phyloP scores from a whole-genome alignment of 2,888 invertebrate species.

The Dromius quadrimaculatus region DNA sequence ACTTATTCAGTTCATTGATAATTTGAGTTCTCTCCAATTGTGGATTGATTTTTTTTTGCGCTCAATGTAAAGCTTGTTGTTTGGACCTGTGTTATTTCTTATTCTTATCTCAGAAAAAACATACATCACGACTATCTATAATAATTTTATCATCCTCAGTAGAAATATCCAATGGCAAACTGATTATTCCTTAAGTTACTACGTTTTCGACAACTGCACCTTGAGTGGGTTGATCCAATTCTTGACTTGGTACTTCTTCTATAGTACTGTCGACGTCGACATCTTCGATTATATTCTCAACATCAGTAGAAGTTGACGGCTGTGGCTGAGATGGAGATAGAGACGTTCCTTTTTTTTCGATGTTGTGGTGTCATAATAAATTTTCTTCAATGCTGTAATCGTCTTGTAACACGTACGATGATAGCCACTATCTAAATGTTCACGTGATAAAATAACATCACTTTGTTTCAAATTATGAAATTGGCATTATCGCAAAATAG shows the following conservation, averaged over 20 bases:
- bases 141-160: not conserved
- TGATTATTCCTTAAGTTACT: not conserved
- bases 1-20: not conserved
- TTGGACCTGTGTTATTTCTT: not conserved
- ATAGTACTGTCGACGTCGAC: not conserved
- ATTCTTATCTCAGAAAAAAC: not conserved
- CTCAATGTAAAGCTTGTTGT: too few relatives aligned
- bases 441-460: not conserved
- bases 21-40: not conserved
- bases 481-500: not conserved
- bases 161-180: not conserved
- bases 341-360: not conserved
- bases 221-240: not conserved
- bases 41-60: too few relatives aligned
- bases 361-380: not conserved
- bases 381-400: not conserved
- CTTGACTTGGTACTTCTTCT: not conserved
- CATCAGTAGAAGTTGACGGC: not conserved
- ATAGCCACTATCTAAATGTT: not conserved
- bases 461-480: not conserved
- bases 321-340: not conserved
- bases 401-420: not conserved
- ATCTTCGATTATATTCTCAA: not conserved
- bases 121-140: not conserved
- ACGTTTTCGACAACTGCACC: too few relatives aligned